These are phyloP conservation scores for Bradypodion ventrale DNA, from an alignment of 2,797 vertebrate species.

Conservation along the genomic window DNA sequence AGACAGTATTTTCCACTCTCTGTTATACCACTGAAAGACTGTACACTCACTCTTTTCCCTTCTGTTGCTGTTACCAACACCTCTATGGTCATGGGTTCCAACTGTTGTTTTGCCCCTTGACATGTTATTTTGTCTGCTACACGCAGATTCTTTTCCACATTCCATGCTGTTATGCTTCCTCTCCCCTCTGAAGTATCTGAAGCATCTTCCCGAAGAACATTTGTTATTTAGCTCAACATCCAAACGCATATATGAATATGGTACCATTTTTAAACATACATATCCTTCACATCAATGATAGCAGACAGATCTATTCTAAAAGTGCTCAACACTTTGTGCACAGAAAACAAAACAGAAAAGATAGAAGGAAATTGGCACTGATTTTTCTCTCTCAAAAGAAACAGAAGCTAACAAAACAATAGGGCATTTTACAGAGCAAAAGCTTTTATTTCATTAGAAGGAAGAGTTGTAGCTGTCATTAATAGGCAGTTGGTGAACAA, in stretches of 20 bases:
- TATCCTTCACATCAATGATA: neutral
- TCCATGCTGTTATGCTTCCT: neutral
- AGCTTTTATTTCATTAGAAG: constrained; percentile 26
- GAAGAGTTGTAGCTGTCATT: neutral
- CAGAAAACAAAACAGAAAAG: neutral
- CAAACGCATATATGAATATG: neutral
- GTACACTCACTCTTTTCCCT: neutral
- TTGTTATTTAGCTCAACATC: neutral
- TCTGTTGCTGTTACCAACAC: neutral
- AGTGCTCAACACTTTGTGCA: neutral
- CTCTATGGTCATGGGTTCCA: neutral
- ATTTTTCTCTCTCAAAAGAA: neutral
- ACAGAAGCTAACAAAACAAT: constrained; percentile 21
- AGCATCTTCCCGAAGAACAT: neutral
- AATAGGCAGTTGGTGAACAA: constrained; percentile 13
- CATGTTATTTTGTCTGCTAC: neutral
- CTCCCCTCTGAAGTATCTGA: neutral
- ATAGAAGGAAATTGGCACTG: neutral
- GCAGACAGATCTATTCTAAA: neutral
- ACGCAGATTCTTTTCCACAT: neutral
- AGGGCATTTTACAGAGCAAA: neutral
- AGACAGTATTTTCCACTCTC: neutral
- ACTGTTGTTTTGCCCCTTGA: neutral
- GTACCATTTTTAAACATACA: neutral
- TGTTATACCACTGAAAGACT: neutral